Base-by-base conservation (phyloP, 2,113 vertebrate genomes). In the Daboia siamensis region DNA sequence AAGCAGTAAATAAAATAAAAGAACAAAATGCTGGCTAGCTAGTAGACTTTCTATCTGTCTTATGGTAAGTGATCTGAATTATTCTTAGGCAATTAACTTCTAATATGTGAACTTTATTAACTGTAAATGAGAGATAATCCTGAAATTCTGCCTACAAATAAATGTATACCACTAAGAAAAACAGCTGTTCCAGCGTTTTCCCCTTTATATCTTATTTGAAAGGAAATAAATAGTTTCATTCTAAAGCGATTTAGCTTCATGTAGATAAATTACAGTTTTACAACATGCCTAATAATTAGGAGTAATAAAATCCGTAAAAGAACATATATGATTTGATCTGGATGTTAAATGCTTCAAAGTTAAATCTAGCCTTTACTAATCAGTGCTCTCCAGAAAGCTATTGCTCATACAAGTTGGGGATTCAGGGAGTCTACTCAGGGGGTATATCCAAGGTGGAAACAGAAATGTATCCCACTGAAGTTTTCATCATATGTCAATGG, bases 121-220 rank as follows among this genome's bases (percentile, higher is more conserved):
- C 2, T 52, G 11, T 61, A 88, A 86, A 88, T 44, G 57, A 51
- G 13, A n/a, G 15, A 48, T 69, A 69, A 69, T n/a, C 44, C 88
- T 48, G 57, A 64, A 51, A 64, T 59, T 6, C 39, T 54, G 24
- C 56, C 44, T 2, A 51, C 21, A 69, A 69, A 90, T 90, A 51
- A 15, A 69, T 29, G 5, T 23, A 33, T 29, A 48, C 12, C 24
- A 48, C 5, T 15, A 61, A 48, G 59, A 89, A 39, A 57, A 21
- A 12, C 61, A 86, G 26, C 44, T 55, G 85, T 48, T 26, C 59
- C 46, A 39, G 21, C 55, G 54, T 86, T 93, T 33, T 59, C 3
- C 64, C 26, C 48, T 87, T 92, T 17, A 88, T 92, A 20, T 59
- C 57, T 87, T 92, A 26, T 90, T 61, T 33, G 51, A 92, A 92